Base-by-base conservation (phyloP, 2,888 invertebrate genomes). In the Smittia sp. region DNA sequence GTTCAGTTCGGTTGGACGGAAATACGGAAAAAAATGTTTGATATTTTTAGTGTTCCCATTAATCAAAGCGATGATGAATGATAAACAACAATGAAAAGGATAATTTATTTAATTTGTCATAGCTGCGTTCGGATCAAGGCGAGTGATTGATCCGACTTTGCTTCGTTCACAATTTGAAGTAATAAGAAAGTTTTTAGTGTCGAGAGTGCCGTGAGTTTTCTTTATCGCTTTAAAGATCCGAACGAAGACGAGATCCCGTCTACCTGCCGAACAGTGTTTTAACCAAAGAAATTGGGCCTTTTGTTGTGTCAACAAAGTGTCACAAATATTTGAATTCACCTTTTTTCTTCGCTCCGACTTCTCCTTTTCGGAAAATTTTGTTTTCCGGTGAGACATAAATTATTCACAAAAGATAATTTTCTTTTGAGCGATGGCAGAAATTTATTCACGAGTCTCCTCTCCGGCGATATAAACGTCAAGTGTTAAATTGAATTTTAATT, bases 331-430 rank as follows among this genome's bases (percentile, higher is more conserved):
- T 72, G 25, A 62, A 72, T 58, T 20, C 22, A 62, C 58, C 58
- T 62, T 62, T 25, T 27, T n/a, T 22, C 22, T 20, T 24, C 27
- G 27, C 32, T 38, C n/a, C 58, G 18, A 18, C 9, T n/a, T 15
- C 15, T 52, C 15, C 15, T 52, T 58, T 72, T 32, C 54, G 72
- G 62, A 72, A 72, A 72, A 62, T 72, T 22, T 54, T 32, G 38
- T 72, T 72, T 72, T 62, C 62, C 72, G 72, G 72, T 72, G 72
- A 72, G 72, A 72, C 15, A 72, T 72, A 62, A 72, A 72, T 72
- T 39, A 72, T 62, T 62, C 62, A 72, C 3, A 58, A 58, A 58
- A 22, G 58, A 58, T 58, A 58, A 58, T 58, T 58, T 58, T 22
- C 22, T 18, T 58, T 46, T 46, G 46, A 46, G n/a, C 9, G n/a